A percentile compares a stretch with the other conserved stretches of the same genome.
Evolutionary conservation across 2,888 invertebrate species (phyloP).

Genomic region (Netelia inedita): DNA sequence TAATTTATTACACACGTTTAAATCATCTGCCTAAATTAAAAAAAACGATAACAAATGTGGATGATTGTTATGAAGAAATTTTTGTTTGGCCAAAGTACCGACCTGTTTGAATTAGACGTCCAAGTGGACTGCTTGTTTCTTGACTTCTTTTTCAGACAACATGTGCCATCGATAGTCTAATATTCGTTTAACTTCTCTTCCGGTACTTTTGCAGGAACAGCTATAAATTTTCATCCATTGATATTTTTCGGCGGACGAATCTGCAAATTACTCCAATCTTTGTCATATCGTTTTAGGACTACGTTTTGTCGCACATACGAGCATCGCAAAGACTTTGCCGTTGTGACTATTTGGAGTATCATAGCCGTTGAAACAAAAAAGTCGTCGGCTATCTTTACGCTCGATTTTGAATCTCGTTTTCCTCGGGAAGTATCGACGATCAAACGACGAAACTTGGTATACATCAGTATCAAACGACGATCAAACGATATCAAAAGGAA

Average conservation of each 20-base stretch:
- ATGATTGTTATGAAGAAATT: neutral
- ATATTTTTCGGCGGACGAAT: slow-evolving; percentile 90
- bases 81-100: slow-evolving; percentile 10
- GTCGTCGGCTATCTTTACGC: too few relatives aligned
- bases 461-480: too few relatives aligned
- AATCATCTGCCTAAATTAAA: slow-evolving; percentile 6
- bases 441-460: too few relatives aligned
- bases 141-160: slow-evolving; percentile 89
- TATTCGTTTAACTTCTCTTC: slow-evolving; percentile 89
- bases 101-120: slow-evolving; percentile 73
- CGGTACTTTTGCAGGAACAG: slow-evolving; percentile 88
- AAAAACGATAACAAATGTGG: neutral
- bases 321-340: slow-evolving; percentile 88
- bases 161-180: slow-evolving; percentile 90
- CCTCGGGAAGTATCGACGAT: too few relatives aligned
- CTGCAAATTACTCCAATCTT: slow-evolving; percentile 88
- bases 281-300: slow-evolving; percentile 89
- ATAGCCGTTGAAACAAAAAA: slow-evolving; percentile 94
- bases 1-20: neutral
- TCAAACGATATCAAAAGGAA: too few relatives aligned
- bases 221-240: slow-evolving; percentile 89
- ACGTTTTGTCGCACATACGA: slow-evolving; percentile 90
- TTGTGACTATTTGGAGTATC: slow-evolving; percentile 89
- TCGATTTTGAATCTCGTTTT: too few relatives aligned
- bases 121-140: slow-evolving; percentile 85